Evolutionary conservation across 1,140 invertebrate genomes (phyloP).

Genomic region (Bradynema listronoti): DNA sequence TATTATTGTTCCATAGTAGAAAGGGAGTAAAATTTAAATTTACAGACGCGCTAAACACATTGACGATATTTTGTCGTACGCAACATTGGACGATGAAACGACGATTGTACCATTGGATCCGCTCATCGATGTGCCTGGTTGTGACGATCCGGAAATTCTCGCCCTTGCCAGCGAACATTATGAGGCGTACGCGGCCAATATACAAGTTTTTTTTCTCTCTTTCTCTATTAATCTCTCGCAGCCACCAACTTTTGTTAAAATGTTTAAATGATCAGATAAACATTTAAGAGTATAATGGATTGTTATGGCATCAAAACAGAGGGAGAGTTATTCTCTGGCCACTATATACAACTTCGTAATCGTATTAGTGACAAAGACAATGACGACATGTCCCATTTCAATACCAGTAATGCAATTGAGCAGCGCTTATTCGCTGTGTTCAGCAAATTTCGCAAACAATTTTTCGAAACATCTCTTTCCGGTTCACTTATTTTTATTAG

Average conservation of each 20-base stretch:
- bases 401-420: constrained; percentile 36
- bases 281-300: constrained; percentile 46
- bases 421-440: constrained; percentile 33
- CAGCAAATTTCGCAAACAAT: constrained; percentile 18
- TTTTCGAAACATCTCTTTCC: constrained; percentile 24
- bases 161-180: constrained; percentile 27
- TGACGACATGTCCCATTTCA: constrained; percentile 36
- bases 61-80: constrained; percentile 31
- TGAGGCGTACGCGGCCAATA: constrained; percentile 30
- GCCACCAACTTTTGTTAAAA: no score
- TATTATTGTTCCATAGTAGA: no score
- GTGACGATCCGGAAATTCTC: constrained; percentile 8
- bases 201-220: constrained; percentile 13
- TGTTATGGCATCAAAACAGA: constrained; percentile 50
- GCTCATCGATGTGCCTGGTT: constrained; percentile 8
- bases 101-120: constrained; percentile 19
- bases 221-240: not conserved
- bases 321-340: constrained; percentile 41
- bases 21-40: no score
- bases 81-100: constrained; percentile 22
- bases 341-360: constrained; percentile 31
- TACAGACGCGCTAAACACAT: constrained; percentile 44
- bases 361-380: constrained; percentile 36
- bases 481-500: not conserved
- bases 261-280: no score